A percentile compares a stretch with the other conserved stretches of the same genome.
These are phyloP conservation scores for Solea solea DNA, from an alignment of 2,113 vertebrate species.

Conservation along the genomic window DNA sequence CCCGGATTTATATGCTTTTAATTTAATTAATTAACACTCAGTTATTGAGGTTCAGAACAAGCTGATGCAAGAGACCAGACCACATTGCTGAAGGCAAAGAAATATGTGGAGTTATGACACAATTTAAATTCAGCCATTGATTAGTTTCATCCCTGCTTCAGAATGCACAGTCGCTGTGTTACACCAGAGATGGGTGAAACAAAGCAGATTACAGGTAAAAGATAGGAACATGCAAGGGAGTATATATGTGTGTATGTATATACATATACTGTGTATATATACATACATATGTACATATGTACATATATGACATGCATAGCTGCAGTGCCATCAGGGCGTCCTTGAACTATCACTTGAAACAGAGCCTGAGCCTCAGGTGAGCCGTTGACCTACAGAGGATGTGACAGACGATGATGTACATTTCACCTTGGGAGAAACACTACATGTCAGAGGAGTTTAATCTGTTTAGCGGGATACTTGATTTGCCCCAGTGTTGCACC, in stretches of 20 bases:
- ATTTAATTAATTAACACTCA: constrained; percentile 9
- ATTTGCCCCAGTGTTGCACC: constrained; percentile 30
- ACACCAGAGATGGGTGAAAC: constrained; percentile 6
- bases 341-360: constrained; percentile 39
- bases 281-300: no score
- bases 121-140: constrained; percentile 46
- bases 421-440: constrained; percentile 44
- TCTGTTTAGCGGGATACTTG: constrained; percentile 40
- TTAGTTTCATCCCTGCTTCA: constrained; percentile 30
- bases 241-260: not conserved
- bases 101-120: constrained; percentile 29
- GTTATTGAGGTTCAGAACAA: constrained; percentile 23
- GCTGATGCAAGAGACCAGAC: constrained; percentile 17
- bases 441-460: constrained; percentile 40
- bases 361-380: constrained; percentile 32
- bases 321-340: not conserved
- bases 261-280: no score
- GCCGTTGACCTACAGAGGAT: constrained; percentile 36
- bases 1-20: constrained; percentile 7
- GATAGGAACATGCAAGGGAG: constrained; percentile 15
- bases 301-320: not conserved
- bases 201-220: constrained; percentile 13
- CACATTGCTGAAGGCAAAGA: constrained; percentile 37
- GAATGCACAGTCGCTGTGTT: constrained; percentile 16
- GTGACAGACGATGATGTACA: constrained; percentile 33